These are phyloP conservation scores for Zaprionus bogoriensis DNA, from an alignment of 2,888 invertebrate species.

Conservation along the genomic window DNA sequence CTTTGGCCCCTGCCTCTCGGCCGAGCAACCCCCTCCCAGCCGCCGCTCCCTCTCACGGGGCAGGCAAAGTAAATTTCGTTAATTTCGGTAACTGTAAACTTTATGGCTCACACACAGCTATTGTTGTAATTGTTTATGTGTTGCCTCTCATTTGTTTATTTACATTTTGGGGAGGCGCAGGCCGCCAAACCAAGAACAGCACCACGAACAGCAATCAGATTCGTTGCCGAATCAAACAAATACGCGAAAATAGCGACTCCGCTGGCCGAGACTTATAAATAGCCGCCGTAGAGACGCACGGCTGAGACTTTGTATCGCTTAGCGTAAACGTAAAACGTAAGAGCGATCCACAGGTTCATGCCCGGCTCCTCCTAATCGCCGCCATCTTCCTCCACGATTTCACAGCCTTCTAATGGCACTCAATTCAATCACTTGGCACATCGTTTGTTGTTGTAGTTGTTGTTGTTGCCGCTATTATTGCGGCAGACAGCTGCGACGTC, in stretches of 20 bases:
- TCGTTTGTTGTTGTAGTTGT: slow-evolving; percentile 32
- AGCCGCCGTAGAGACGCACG: slow-evolving; percentile 48
- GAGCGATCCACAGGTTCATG: slow-evolving; percentile 25
- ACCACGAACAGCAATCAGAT: slow-evolving; percentile 42
- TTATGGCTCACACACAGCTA: slow-evolving; percentile 62
- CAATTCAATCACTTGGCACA: slow-evolving; percentile 68
- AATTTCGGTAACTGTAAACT: slow-evolving; percentile 63
- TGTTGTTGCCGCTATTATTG: slow-evolving; percentile 41
- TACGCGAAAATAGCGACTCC: slow-evolving; percentile 67
- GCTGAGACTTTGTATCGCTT: slow-evolving; percentile 72
- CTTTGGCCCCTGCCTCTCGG: not conserved
- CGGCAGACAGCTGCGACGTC: slow-evolving; percentile 55
- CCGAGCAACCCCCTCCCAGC: too few relatives aligned
- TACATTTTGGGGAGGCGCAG: slow-evolving; percentile 70
- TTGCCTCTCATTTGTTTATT: slow-evolving; percentile 67
- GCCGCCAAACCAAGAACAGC: slow-evolving; percentile 38
- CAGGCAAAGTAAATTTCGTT: slow-evolving; percentile 20
- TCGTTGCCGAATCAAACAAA: slow-evolving; percentile 64
- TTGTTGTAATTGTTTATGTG: slow-evolving; percentile 70
- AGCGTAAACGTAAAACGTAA: slow-evolving; percentile 59
- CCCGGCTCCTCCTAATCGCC: not conserved
- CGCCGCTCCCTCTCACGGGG: too few relatives aligned
- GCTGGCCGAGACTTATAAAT: slow-evolving; percentile 50
- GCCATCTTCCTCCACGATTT: not conserved
- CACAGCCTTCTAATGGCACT: slow-evolving; percentile 32